These are phyloP conservation scores for Alaudala cheleensis DNA, from an alignment of 2,113 vertebrate genomes.

Conservation along the genomic window DNA sequence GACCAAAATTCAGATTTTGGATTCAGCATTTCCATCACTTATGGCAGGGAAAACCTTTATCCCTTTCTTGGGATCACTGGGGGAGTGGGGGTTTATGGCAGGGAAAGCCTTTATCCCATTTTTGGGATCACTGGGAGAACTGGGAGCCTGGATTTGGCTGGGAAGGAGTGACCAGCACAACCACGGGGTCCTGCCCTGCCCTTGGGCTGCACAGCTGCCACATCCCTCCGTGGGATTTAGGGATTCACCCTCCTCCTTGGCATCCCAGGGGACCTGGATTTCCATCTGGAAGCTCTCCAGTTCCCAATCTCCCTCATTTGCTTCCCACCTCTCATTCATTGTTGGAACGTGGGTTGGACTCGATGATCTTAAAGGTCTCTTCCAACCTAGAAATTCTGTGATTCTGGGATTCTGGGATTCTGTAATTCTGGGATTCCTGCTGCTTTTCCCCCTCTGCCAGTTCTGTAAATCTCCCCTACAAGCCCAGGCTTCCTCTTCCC, in stretches of 20 bases:
- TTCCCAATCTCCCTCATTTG: background rate
- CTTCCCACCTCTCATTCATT: background rate
- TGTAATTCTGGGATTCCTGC: too few species aligned
- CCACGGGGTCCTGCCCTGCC: background rate
- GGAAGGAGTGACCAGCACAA: fast-evolving
- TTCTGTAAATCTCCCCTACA: too few species aligned
- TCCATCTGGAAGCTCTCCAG: background rate
- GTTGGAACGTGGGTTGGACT: too few species aligned
- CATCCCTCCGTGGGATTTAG: background rate
- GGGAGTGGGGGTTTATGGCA: fast-evolving
- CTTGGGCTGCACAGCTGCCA: background rate
- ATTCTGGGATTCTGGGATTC: too few species aligned
- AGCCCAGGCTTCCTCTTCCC: too few species aligned
- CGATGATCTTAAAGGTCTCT: too few species aligned
- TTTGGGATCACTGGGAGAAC: background rate
- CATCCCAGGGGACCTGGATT: background rate
- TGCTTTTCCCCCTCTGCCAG: too few species aligned
- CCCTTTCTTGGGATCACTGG: background rate
- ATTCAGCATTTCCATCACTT: too few species aligned
- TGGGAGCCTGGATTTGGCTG: background rate
- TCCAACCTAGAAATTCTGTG: too few species aligned
- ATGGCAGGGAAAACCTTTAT: background rate
- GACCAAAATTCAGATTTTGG: too few species aligned
- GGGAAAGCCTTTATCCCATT: background rate
- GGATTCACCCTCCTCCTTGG: background rate